Conservation (phyloP, 1,140 invertebrate species). For the Colletes gigas region DNA sequence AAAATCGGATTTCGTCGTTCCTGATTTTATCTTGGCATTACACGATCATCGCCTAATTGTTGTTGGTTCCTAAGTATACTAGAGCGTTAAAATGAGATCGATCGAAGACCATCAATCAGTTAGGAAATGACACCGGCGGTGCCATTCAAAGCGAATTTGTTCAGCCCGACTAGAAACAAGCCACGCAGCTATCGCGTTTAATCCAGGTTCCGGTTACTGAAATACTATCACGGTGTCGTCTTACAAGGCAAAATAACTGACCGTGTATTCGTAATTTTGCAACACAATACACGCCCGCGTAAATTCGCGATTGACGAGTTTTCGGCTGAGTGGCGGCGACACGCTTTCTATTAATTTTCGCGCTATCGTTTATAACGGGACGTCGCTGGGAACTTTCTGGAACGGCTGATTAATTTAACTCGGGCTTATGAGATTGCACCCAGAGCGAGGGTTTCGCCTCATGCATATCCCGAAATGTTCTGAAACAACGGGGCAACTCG, state of each 20-base stretch:
- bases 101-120: neutral
- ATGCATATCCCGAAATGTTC: slow-evolving; percentile 12
- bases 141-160: neutral
- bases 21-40: no score
- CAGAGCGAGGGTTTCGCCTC: slow-evolving; percentile 8
- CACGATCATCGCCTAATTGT: no score
- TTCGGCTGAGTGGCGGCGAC: neutral
- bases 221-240: slow-evolving; percentile 22
- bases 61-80: no score
- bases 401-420: slow-evolving; percentile 45
- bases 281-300: slow-evolving; percentile 1
- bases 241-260: slow-evolving; percentile 28
- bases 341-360: slow-evolving; percentile 27
- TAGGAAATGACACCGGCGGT: neutral
- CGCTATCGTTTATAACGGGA: slow-evolving; percentile 20
- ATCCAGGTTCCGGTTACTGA: slow-evolving; percentile 21
- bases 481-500: neutral
- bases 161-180: neutral
- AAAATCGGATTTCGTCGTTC: no score
- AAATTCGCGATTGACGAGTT: slow-evolving; percentile 16
- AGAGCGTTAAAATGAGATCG: neutral
- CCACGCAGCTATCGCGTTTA: slow-evolving; percentile 5
- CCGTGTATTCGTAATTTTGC: slow-evolving; percentile 31
- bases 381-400: slow-evolving; percentile 10
- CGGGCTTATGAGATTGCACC: slow-evolving; percentile 28